These are phyloP conservation scores for Callaeas wilsoni DNA, from an alignment of 2,113 vertebrate species.

Conservation along the genomic window DNA sequence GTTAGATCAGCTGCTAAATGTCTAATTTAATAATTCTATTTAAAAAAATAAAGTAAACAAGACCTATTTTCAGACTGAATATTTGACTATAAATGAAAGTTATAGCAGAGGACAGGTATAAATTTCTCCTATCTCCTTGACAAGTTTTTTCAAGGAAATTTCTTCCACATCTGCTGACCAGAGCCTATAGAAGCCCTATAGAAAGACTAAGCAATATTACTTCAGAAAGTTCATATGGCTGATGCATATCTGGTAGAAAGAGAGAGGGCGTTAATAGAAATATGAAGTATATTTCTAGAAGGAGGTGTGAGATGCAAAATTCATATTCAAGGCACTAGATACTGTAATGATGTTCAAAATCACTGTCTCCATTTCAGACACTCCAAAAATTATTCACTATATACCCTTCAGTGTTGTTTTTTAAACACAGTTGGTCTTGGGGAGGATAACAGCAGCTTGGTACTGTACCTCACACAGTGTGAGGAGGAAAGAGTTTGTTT, in stretches of 20 bases:
- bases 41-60: not conserved
- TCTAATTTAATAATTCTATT: not conserved
- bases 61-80: not conserved
- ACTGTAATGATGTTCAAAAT: not conserved
- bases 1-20: not conserved
- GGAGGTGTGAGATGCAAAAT: not conserved
- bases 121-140: not conserved
- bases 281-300: not conserved
- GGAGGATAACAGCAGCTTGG: not conserved
- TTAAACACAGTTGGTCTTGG: not conserved
- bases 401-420: not conserved
- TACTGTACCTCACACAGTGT: slow-evolving; percentile 41
- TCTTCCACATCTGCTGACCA: slow-evolving; percentile 29
- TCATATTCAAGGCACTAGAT: not conserved
- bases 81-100: not conserved
- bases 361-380: not conserved
- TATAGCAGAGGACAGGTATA: not conserved
- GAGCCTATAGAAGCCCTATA: not conserved
- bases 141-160: not conserved
- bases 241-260: not conserved
- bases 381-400: not conserved
- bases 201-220: not conserved
- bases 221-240: not conserved
- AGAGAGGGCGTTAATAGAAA: not conserved
- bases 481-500: slow-evolving; percentile 27